phyloP scores from a whole-genome alignment of 2,888 invertebrate genomes.

The Timandra comae region DNA sequence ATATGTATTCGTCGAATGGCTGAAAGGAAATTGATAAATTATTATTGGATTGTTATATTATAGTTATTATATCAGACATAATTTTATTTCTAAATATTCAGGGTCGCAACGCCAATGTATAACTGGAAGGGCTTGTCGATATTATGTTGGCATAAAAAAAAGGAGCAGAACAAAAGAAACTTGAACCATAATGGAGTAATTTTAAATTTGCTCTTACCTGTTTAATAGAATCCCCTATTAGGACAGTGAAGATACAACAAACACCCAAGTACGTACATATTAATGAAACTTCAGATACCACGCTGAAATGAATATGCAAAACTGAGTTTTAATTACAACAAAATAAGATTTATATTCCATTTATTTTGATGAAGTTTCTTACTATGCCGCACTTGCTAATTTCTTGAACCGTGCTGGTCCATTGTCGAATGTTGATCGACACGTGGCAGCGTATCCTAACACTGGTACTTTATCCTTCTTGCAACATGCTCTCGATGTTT shows the following conservation, averaged over 20 bases:
- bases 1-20: conserved; percentile 58
- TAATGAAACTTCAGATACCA: conserved; percentile 79
- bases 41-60: too few relatives aligned
- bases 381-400: conserved; percentile 69
- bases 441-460: conserved; percentile 79
- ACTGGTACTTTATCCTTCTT: conserved; percentile 59
- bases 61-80: too few relatives aligned
- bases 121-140: too few relatives aligned
- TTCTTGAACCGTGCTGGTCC: conserved; percentile 71
- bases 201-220: conserved; percentile 61
- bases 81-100: too few relatives aligned
- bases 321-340: too few relatives aligned
- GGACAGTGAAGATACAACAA: conserved; percentile 86
- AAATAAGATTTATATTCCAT: background rate
- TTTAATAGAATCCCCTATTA: conserved; percentile 81
- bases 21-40: conserved; percentile 33
- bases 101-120: too few relatives aligned
- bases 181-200: background rate
- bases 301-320: conserved; percentile 35
- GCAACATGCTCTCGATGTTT: conserved; percentile 58
- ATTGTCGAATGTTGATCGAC: conserved; percentile 74
- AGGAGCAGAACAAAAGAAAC: too few relatives aligned
- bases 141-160: background rate
- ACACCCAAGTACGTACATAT: conserved; percentile 83
- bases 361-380: too few relatives aligned